These are phyloP conservation scores for Disparrhopalites patrizii DNA, from an alignment of 2,888 invertebrate genomes.

Conservation along the genomic window DNA sequence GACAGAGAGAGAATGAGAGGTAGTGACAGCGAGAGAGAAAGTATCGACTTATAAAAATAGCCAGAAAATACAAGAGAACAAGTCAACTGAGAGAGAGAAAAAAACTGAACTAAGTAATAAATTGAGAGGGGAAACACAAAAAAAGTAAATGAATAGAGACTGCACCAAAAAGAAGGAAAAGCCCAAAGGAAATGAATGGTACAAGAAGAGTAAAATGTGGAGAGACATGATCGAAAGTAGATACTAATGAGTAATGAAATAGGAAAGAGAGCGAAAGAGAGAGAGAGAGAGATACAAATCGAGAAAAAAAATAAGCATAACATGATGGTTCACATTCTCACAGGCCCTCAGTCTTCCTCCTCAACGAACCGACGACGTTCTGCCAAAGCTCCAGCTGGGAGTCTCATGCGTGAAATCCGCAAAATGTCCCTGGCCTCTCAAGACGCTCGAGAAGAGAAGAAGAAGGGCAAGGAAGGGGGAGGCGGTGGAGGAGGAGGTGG, in stretches of 20 bases:
- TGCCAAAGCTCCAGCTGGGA: conserved; percentile 18
- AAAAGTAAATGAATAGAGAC: no score
- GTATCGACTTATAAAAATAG: no score
- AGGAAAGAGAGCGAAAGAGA: not conserved
- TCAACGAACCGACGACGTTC: not conserved
- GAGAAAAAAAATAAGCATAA: not conserved
- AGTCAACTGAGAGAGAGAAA: no score
- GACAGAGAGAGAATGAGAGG: no score
- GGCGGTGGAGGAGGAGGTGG: not conserved
- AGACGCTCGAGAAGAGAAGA: conserved; percentile 42
- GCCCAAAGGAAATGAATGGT: no score
- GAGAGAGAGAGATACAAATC: not conserved
- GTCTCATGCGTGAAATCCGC: conserved; percentile 43
- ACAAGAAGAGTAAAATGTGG: not conserved
- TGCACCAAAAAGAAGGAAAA: no score
- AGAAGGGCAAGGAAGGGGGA: conserved; percentile 21
- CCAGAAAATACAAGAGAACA: no score
- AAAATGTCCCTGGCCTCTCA: conserved; percentile 48
- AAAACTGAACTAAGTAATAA: no score
- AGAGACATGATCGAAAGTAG: no score
- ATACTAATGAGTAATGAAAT: no score
- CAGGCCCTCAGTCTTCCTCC: conserved; percentile 11
- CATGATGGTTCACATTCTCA: conserved; percentile 6
- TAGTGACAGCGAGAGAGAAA: no score
- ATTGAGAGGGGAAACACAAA: no score